Evolutionary conservation across 2,797 vertebrate species (phyloP).

Genomic region (Martes flavigula): DNA sequence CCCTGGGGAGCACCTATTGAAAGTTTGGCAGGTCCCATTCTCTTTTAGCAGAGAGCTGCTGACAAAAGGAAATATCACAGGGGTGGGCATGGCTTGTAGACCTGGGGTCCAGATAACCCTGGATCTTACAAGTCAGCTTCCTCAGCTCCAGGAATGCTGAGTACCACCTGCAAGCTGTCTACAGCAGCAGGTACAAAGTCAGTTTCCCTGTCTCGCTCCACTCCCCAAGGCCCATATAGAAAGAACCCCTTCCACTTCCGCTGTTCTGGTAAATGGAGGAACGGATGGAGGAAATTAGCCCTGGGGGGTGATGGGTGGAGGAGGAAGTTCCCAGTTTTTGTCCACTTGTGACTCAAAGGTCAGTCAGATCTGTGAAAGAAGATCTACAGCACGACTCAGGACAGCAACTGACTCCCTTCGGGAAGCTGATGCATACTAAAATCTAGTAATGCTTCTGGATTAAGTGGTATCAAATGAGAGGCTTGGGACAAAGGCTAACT

Average conservation of each 20-base stretch:
- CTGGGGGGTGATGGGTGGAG: neutral
- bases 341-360: constrained; percentile 49
- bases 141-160: neutral
- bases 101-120: neutral
- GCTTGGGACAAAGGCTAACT: neutral
- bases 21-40: constrained; percentile 48
- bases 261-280: neutral
- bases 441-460: neutral
- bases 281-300: constrained; percentile 33
- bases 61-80: constrained; percentile 59
- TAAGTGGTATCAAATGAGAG: neutral
- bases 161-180: neutral
- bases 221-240: neutral
- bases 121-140: neutral
- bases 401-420: neutral
- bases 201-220: neutral
- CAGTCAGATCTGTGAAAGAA: constrained; percentile 47
- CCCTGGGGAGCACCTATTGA: neutral
- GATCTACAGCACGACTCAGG: neutral
- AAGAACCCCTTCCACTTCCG: neutral
- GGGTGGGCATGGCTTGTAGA: neutral
- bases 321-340: neutral
- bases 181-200: neutral
- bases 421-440: neutral
- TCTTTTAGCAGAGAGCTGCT: constrained; percentile 63